These are phyloP conservation scores for Eupithecia abbreviata DNA, from an alignment of 2,888 invertebrate genomes.

Conservation along the genomic window DNA sequence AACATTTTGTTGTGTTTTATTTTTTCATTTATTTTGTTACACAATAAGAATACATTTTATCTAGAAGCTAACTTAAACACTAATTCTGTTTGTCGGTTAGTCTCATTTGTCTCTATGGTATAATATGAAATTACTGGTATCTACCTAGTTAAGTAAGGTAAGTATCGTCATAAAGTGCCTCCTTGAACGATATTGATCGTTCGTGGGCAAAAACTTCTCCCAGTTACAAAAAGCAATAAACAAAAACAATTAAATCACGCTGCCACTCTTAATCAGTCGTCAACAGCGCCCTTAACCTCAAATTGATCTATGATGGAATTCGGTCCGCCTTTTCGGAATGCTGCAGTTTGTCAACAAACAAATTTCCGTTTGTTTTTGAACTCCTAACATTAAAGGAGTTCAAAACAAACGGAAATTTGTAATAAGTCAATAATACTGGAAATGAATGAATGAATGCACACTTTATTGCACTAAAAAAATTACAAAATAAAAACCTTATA, in stretches of 20 bases:
- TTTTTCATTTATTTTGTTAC: too few species aligned
- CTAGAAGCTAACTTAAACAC: too few species aligned
- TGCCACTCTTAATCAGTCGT: slow-evolving; percentile 23
- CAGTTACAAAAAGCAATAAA: neutral
- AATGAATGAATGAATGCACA: neutral
- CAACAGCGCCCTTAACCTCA: slow-evolving; percentile 32
- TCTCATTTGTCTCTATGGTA: too few species aligned
- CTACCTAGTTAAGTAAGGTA: too few species aligned
- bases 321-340: slow-evolving; percentile 21
- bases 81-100: too few species aligned
- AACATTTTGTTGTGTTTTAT: too few species aligned
- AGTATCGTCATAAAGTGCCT: neutral
- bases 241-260: neutral
- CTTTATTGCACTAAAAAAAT: too few species aligned
- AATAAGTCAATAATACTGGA: too few species aligned
- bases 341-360: slow-evolving; percentile 5
- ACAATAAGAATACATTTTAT: too few species aligned
- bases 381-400: neutral
- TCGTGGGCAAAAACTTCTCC: neutral
- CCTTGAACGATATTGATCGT: neutral
- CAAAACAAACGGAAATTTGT: too few species aligned
- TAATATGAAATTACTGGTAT: too few species aligned
- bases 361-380: neutral
- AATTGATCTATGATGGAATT: slow-evolving; percentile 32
- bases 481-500: too few species aligned